Evolutionary conservation across 1,140 invertebrate species (phyloP).

Genomic region (Drosophila parabipectinata): DNA sequence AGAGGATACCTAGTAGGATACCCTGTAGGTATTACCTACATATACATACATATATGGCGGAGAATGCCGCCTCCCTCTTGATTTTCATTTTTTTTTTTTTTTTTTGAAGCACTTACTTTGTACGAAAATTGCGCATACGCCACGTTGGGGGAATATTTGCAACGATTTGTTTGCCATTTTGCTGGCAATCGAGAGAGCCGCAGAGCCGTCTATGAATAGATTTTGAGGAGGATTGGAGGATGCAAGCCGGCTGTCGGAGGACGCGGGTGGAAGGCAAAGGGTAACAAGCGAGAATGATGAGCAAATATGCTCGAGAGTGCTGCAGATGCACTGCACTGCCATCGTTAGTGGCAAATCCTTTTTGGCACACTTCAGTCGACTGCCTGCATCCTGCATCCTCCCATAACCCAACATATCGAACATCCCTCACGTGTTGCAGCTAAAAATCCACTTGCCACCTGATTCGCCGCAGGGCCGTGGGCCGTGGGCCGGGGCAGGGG

Average conservation of each 20-base stretch:
- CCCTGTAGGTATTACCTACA: too few relatives aligned
- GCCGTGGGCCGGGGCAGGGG: constrained; percentile 1
- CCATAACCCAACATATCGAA: background rate
- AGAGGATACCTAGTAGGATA: too few relatives aligned
- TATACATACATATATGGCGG: background rate
- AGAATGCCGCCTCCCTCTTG: background rate
- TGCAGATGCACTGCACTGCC: constrained; percentile 43
- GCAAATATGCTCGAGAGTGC: constrained; percentile 55
- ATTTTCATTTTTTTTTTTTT: background rate
- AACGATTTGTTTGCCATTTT: constrained; percentile 58
- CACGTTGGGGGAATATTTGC: constrained; percentile 55
- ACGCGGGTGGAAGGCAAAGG: background rate
- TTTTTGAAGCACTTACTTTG: constrained; percentile 15
- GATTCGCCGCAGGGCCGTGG: background rate
- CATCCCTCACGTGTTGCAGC: constrained; percentile 61
- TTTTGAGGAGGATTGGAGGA: background rate
- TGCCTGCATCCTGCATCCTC: constrained; percentile 13
- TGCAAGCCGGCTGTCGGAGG: background rate
- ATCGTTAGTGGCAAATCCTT: constrained; percentile 64
- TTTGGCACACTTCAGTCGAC: constrained; percentile 50
- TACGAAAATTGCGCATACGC: constrained; percentile 67
- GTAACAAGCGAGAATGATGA: constrained; percentile 40
- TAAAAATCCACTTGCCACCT: constrained; percentile 14
- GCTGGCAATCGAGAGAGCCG: constrained; percentile 35
- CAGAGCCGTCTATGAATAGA: constrained; percentile 41